These are phyloP conservation scores for Scopus umbretta DNA, from an alignment of 2,113 vertebrate species.

Conservation along the genomic window DNA sequence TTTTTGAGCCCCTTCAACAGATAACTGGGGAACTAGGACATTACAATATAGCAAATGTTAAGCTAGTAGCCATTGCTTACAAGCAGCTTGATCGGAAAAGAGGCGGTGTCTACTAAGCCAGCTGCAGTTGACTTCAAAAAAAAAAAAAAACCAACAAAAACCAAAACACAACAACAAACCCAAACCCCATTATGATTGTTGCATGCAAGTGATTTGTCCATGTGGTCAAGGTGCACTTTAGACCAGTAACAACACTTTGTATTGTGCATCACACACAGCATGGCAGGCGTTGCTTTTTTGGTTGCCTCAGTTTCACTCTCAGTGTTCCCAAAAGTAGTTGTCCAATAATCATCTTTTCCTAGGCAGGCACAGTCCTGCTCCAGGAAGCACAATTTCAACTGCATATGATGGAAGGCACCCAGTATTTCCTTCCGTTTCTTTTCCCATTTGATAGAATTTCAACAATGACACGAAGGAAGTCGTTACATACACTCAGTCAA, in stretches of 20 bases:
- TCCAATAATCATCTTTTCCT: background rate
- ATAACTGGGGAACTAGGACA: background rate
- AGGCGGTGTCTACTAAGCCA: background rate
- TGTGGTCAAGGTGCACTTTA: background rate
- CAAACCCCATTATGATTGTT: background rate
- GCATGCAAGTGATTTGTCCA: background rate
- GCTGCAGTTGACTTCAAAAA: background rate
- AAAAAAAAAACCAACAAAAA: too few species aligned
- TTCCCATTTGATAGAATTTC: background rate
- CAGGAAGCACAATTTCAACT: background rate
- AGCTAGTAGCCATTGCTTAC: background rate
- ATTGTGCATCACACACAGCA: background rate
- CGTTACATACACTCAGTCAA: fast-evolving
- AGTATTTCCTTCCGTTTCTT: background rate
- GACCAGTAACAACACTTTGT: background rate
- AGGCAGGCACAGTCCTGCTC: background rate
- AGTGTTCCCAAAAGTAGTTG: background rate
- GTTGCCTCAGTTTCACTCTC: background rate
- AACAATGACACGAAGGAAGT: background rate
- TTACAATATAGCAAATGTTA: background rate
- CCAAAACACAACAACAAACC: too few species aligned
- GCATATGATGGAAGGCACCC: background rate
- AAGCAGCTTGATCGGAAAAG: background rate
- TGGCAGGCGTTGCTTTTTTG: background rate
- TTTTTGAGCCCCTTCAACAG: background rate